Conservation (phyloP, 2,888 invertebrate species). For the Drosophila falleni region DNA sequence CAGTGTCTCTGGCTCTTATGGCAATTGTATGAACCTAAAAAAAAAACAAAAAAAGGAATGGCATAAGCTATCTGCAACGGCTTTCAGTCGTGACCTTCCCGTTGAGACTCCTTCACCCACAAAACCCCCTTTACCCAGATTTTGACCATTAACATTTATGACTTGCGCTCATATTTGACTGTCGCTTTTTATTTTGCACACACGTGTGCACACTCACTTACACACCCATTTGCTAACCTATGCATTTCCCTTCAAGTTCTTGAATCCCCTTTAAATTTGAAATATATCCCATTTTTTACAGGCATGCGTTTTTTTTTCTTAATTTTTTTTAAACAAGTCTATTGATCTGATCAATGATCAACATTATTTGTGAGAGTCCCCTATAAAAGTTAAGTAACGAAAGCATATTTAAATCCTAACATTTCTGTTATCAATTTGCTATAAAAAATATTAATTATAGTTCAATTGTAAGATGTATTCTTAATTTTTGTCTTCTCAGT, state of each 20-base stretch:
- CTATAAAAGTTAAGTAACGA: no score
- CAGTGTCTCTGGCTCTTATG: constrained; percentile 3
- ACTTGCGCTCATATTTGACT: constrained; percentile 11
- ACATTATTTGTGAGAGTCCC: no score
- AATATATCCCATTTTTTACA: no score
- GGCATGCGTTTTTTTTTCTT: no score
- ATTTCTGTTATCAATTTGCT: no score
- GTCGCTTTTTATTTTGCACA: not conserved
- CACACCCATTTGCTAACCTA: not conserved
- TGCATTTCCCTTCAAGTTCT: not conserved
- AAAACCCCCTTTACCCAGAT: not conserved
- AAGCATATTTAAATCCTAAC: no score
- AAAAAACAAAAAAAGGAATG: not conserved
- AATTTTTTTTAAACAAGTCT: no score
- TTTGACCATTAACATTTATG: constrained; percentile 25
- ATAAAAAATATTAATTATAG: no score
- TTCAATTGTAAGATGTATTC: no score
- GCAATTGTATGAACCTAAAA: constrained; percentile 6
- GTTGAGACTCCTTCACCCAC: not conserved
- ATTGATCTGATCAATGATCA: no score
- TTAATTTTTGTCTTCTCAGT: no score
- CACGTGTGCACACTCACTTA: not conserved
- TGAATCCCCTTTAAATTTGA: not conserved
- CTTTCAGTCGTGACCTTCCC: constrained; percentile 6
- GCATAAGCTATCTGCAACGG: constrained; percentile 17